Percentiles rank a stretch among this genome's conserved stretches.
Evolutionary conservation across 2,797 vertebrate genomes (phyloP).

Genomic region (Sebastolobus alascanus): DNA sequence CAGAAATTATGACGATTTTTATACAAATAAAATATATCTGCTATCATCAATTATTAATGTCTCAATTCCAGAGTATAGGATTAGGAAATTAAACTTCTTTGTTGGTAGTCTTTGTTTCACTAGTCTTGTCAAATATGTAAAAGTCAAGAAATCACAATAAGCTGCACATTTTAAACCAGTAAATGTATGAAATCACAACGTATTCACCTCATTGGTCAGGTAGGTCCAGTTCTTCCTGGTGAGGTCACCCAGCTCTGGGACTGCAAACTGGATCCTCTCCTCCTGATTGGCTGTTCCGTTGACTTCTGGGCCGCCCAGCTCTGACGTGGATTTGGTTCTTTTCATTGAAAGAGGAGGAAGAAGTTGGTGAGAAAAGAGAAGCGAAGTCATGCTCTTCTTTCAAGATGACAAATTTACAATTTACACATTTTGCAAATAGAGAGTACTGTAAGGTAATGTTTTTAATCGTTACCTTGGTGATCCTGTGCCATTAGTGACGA

Average conservation of each 20-base stretch:
- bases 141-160: neutral
- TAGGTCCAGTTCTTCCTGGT: conserved; percentile 90
- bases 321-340: conserved; percentile 88
- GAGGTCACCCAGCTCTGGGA: conserved; percentile 77
- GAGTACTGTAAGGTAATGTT: no score
- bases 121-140: neutral
- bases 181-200: neutral
- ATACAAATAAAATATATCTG: neutral
- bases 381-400: neutral
- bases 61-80: neutral
- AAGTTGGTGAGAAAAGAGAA: conserved; percentile 16
- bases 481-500: conserved; percentile 85
- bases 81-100: neutral
- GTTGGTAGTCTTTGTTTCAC: neutral
- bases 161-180: neutral
- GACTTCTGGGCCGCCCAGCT: conserved; percentile 85
- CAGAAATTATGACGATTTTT: neutral
- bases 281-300: conserved; percentile 72
- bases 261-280: conserved; percentile 70
- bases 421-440: neutral
- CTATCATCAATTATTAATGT: neutral
- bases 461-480: conserved; percentile 87
- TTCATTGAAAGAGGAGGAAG: neutral
- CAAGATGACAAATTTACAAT: neutral
- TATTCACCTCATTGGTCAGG: conserved; percentile 87